phyloP scores from a whole-genome alignment of 2,888 invertebrate genomes.

The Campoplex nolae region DNA sequence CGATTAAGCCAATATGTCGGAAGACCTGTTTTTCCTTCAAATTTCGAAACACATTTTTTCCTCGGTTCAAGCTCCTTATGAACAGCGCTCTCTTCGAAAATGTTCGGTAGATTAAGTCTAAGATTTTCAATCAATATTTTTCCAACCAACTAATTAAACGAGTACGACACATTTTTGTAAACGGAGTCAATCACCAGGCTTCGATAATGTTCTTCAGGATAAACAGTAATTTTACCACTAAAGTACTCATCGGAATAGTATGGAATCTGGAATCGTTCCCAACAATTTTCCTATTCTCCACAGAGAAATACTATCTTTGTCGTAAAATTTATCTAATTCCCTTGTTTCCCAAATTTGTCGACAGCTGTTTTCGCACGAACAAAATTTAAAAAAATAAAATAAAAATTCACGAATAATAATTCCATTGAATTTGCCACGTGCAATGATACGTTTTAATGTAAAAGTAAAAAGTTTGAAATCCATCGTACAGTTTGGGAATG shows the following conservation, averaged over 20 bases:
- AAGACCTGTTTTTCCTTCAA: conserved; percentile 32
- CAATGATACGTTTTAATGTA: not conserved
- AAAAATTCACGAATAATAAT: not conserved
- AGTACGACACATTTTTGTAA: not conserved
- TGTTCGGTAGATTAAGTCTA: not conserved
- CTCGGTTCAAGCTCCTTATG: not conserved
- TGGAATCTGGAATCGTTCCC: too few relatives aligned
- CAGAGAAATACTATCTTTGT: not conserved
- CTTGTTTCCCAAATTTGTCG: not conserved
- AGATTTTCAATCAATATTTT: not conserved
- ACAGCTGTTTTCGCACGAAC: not conserved
- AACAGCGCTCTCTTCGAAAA: not conserved
- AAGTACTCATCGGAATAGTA: too few relatives aligned
- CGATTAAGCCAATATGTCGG: conserved; percentile 52
- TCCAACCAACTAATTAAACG: not conserved
- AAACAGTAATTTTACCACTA: too few relatives aligned
- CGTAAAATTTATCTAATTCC: not conserved
- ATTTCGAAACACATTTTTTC: conserved; percentile 28
- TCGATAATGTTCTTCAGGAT: too few relatives aligned
- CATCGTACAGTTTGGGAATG: not conserved
- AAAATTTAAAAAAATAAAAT: not conserved
- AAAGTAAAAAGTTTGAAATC: not conserved
- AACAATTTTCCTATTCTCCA: too few relatives aligned
- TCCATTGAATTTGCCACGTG: not conserved
- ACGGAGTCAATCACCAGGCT: too few relatives aligned